phyloP scores from a whole-genome alignment of 2,888 invertebrate genomes.

The Cataglyphis cursor region DNA sequence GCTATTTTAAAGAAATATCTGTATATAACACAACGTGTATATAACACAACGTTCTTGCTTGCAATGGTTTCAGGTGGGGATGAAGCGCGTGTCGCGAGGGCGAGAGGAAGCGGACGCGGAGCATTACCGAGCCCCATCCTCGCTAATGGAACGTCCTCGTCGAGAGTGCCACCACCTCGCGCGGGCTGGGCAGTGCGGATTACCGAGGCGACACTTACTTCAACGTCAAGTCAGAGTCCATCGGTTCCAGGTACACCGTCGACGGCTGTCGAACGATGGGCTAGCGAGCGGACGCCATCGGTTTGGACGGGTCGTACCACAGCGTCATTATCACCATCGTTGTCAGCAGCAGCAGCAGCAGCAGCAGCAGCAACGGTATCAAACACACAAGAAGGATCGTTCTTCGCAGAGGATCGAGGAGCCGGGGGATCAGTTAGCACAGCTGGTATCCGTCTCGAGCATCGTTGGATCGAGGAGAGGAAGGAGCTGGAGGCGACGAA shows the following conservation, averaged over 20 bases:
- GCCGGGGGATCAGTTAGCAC: slow-evolving; percentile 49
- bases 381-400: slow-evolving; percentile 41
- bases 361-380: slow-evolving; percentile 56
- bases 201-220: slow-evolving; percentile 77
- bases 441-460: slow-evolving; percentile 62
- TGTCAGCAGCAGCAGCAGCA: slow-evolving; percentile 66
- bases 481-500: slow-evolving; percentile 77
- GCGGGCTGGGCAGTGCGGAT: slow-evolving; percentile 85
- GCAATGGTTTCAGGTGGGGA: slow-evolving; percentile 84
- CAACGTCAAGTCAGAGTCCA: slow-evolving; percentile 66
- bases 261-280: slow-evolving; percentile 77
- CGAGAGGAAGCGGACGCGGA: slow-evolving; percentile 87
- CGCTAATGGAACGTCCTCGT: slow-evolving; percentile 86
- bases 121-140: slow-evolving; percentile 82
- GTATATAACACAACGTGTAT: not conserved
- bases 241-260: slow-evolving; percentile 69
- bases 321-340: slow-evolving; percentile 71
- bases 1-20: too few relatives aligned
- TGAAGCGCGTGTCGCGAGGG: slow-evolving; percentile 86
- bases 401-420: slow-evolving; percentile 65
- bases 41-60: slow-evolving; percentile 9
- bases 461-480: slow-evolving; percentile 68
- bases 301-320: slow-evolving; percentile 72
- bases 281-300: slow-evolving; percentile 75
- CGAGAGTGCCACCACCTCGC: slow-evolving; percentile 85